Evolutionary conservation across 2,888 invertebrate species (phyloP).

Genomic region (Oxycera nigricornis): DNA sequence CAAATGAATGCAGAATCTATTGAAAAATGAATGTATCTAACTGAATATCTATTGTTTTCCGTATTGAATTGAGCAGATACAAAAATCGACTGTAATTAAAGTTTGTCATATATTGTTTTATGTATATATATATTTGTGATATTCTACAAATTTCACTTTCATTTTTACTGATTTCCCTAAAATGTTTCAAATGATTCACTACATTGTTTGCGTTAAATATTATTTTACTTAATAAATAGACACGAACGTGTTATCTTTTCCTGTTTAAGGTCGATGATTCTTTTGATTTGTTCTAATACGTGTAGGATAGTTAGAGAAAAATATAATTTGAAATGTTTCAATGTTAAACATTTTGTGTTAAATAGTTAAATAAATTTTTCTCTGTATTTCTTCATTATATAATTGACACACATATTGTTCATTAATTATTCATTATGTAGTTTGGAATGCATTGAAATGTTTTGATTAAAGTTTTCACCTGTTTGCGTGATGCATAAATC

Average conservation of each 20-base stretch:
- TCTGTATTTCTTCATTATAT: slow-evolving; percentile 15
- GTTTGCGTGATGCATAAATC: not conserved
- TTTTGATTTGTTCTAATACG: not conserved
- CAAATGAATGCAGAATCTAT: no score
- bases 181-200: slow-evolving; percentile 15
- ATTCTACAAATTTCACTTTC: not conserved
- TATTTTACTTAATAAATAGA: slow-evolving; percentile 19
- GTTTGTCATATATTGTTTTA: no score
- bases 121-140: no score
- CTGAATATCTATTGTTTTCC: no score
- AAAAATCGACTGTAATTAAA: no score
- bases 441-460: not conserved
- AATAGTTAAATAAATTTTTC: not conserved
- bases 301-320: slow-evolving; percentile 20
- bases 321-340: slow-evolving; percentile 19
- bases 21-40: no score
- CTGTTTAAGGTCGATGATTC: not conserved
- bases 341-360: slow-evolving; percentile 32
- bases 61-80: no score
- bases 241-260: not conserved
- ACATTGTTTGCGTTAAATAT: not conserved
- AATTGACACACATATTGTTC: slow-evolving; percentile 42
- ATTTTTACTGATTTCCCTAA: not conserved
- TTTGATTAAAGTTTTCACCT: not conserved
- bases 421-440: not conserved